Conservation (phyloP, 2,113 vertebrate species). For the Turdus rufiventris region DNA sequence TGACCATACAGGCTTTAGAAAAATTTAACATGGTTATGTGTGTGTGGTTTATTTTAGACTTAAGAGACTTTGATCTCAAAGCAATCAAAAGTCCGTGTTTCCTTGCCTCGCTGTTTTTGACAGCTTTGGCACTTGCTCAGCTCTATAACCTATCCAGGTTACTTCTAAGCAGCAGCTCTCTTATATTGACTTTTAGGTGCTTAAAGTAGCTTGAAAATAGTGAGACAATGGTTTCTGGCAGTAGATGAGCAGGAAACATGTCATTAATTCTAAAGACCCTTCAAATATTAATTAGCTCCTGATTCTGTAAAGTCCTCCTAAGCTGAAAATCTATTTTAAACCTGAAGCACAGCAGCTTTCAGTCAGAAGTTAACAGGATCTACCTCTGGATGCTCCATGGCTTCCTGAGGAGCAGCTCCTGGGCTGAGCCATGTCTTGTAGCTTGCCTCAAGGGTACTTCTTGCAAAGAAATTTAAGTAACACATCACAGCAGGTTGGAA, state of each 20-base stretch:
- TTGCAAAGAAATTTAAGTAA: background rate
- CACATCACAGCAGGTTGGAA: background rate
- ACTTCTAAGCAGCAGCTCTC: background rate
- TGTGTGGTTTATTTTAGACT: background rate
- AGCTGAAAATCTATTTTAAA: background rate
- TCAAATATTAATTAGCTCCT: background rate
- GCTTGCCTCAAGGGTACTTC: background rate
- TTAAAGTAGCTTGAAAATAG: background rate
- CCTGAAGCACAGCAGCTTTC: background rate
- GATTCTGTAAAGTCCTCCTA: background rate
- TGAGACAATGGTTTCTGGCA: background rate
- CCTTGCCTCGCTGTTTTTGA: background rate
- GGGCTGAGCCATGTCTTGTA: background rate
- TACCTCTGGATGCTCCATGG: background rate
- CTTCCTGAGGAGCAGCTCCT: background rate
- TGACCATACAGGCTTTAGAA: background rate
- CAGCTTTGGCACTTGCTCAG: background rate
- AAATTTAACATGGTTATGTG: background rate
- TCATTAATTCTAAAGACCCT: background rate
- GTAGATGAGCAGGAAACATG: background rate
- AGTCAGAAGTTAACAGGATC: background rate
- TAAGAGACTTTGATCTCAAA: background rate
- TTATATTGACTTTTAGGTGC: background rate
- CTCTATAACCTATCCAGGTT: background rate
- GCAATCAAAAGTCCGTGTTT: background rate